Base-by-base conservation (phyloP, 2,113 vertebrate species). In the Tragelaphus imberbis region DNA sequence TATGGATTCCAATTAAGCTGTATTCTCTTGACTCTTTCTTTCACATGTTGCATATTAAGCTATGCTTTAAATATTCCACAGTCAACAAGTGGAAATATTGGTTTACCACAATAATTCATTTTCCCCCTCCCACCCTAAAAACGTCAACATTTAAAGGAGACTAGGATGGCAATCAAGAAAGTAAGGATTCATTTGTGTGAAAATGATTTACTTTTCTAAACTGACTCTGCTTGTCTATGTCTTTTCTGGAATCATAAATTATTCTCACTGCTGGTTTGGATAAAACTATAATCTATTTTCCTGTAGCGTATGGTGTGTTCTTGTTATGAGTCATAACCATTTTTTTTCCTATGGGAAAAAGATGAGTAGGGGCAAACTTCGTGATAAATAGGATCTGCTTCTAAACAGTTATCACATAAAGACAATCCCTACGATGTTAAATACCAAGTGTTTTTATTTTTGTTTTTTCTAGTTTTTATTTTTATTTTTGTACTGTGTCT, bases 201-300 rank as follows among this genome's bases (percentile, higher is more conserved):
- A 96, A 86, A 88, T 89, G 88, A 97, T 61, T 92, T 88, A 92
- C 68, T 97, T 98, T 86, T 79, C 25, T 84, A 92, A 96, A 96
- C 47, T 87, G 82, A 88, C 15, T 91, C 81, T 86, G 25, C 49
- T 90, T 93, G 36, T 94, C 36, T 92, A 4, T 77, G 49, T 84
- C 25, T 77, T 88, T 94, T 94, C 93, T 93, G 59, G 71, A 95
- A 91, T 82, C 33, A 53, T 95, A 95, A 89, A 75, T 90, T 97
- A 92, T 90, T 96, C 53, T 92, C 51, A 94, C 58, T 87, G 81
- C 59, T 97, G 91, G 56, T 97, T 96, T 92, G 91, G 19, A 95
- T 97, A 86, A 97, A 93, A 96, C 16, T 44, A 56, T 94, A 95
- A 90, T 94, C n/a, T 44, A 47, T 84, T 94, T 98, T 94, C 53